Base-by-base conservation (phyloP, 2,888 invertebrate genomes). In the Yponomeuta cagnagella region DNA sequence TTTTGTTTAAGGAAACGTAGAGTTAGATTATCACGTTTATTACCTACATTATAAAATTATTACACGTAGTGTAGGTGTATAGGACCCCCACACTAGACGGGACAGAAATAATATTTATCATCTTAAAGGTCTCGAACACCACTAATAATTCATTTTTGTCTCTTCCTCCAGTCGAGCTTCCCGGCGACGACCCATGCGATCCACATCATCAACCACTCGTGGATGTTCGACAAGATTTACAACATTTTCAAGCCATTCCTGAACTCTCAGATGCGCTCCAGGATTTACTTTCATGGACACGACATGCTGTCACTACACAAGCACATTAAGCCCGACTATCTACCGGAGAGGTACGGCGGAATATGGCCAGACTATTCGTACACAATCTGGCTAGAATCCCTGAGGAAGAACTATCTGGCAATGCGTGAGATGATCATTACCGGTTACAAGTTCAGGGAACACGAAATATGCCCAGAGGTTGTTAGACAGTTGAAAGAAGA, bases 201-300 rank as follows among this genome's bases (percentile, higher is more conserved):
- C 71, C 97, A 97, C 85, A 93, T 97, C 70, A 93, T 97, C 58
- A 95, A 96, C 82, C 96, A 97, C 80, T 95, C 96, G 0, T 96
- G 96, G 96, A 85, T 96, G 9, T 96, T 97, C 81, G 96, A 96
- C 82, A 94, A 95, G 74, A 94, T 96, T 70, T 96, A 95, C 83
- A 94, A 94, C 74, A 94, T 96, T 30, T 96, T 97, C 84, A 96
- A 96, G 77, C 96, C 97, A 0, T 89, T 97, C 37, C 86, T 97
- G 37, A 95, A 94, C 78, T 85, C 94, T 1, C 81, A 91, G 48
- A 96, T 96, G 96, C 93, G 93, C 12, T 93, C 95, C 31, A 90
- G 88, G 79, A 93, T 95, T 73, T 93, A 87, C 82, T 95, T 96
- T 85, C 97, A 97, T 82, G 96, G 96, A 0, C 91, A 93, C 69